Conservation (phyloP, 1,140 invertebrate genomes). For the Panulirus ornatus region DNA sequence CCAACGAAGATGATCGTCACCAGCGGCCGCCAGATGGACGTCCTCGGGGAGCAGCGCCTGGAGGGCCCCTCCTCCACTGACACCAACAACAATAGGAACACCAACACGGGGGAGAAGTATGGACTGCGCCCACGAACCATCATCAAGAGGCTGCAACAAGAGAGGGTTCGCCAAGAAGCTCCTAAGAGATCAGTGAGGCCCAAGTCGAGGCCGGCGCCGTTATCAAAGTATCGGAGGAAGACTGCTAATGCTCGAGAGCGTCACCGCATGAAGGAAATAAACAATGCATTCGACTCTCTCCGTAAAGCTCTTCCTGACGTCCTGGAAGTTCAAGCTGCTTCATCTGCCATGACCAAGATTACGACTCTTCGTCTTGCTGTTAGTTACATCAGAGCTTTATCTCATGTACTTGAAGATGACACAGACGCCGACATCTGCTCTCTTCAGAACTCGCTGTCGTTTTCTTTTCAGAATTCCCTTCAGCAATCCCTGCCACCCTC, state of each 20-base stretch:
- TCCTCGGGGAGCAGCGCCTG: background rate
- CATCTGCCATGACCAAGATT: constrained; percentile 65
- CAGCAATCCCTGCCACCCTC: constrained; percentile 1
- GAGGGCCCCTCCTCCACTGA: background rate
- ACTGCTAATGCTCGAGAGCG: constrained; percentile 93
- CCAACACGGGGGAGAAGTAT: constrained; percentile 77
- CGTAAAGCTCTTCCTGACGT: constrained; percentile 53
- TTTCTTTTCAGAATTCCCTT: background rate
- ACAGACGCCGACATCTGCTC: constrained; percentile 5
- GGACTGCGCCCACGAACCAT: constrained; percentile 80
- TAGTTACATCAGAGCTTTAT: constrained; percentile 69
- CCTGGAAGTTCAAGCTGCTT: constrained; percentile 80
- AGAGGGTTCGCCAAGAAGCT: constrained; percentile 67
- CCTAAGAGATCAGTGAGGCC: background rate
- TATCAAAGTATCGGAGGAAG: constrained; percentile 88
- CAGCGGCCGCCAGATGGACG: background rate
- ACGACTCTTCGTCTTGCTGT: constrained; percentile 63
- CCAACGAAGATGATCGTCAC: background rate
- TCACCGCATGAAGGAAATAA: constrained; percentile 91
- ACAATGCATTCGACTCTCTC: constrained; percentile 85
- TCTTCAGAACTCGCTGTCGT: constrained; percentile 2
- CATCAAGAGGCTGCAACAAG: constrained; percentile 79
- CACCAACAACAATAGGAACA: too few species aligned
- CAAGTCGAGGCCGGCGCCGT: constrained; percentile 54
- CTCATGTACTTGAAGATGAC: constrained; percentile 78